Conservation (phyloP, 2,888 invertebrate species). For the Lottia scabra region DNA sequence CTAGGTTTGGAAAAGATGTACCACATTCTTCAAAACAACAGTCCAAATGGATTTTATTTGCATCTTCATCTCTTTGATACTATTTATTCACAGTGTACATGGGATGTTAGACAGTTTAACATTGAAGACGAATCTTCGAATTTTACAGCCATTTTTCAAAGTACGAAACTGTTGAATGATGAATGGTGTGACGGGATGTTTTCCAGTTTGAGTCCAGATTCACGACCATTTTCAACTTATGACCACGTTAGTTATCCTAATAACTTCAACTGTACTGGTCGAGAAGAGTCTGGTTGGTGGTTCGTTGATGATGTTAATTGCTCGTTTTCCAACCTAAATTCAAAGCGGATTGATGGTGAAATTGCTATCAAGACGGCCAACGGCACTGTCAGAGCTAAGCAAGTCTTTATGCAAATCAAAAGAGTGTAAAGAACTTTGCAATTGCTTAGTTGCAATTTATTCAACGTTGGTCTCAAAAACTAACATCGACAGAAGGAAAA, state of each 20-base stretch:
- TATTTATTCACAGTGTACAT: background rate
- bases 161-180: background rate
- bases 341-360: too few species aligned
- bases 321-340: background rate
- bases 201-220: background rate
- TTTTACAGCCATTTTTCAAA: background rate
- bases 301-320: background rate
- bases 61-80: background rate
- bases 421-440: too few species aligned
- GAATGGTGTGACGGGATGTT: background rate
- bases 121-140: background rate
- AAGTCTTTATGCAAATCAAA: too few species aligned
- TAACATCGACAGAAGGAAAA: too few species aligned
- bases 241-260: background rate
- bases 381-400: too few species aligned
- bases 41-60: background rate
- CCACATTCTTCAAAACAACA: background rate
- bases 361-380: too few species aligned
- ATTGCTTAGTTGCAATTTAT: too few species aligned
- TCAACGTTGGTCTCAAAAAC: too few species aligned
- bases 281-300: background rate
- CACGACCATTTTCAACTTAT: background rate
- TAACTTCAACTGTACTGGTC: background rate
- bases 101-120: background rate
- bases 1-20: background rate